phyloP scores from a whole-genome alignment of 2,113 vertebrate species.

The Cyprinodon variegatus region DNA sequence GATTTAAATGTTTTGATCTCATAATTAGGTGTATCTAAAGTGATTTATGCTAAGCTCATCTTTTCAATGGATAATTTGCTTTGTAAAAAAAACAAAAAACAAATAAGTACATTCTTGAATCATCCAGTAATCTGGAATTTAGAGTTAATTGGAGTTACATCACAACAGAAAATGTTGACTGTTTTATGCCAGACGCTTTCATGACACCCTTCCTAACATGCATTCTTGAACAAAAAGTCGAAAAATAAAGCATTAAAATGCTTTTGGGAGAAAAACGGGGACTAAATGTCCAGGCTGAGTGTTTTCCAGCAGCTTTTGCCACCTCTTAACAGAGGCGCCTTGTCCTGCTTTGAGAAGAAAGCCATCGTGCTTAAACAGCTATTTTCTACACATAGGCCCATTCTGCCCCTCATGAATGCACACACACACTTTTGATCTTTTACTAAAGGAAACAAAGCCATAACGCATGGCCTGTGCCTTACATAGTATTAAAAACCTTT shows the following conservation, averaged over 20 bases:
- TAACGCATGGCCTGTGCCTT: neutral
- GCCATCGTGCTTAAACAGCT: slow-evolving; percentile 17
- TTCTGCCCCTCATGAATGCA: slow-evolving; percentile 1
- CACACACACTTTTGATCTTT: slow-evolving; percentile 6
- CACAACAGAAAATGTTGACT: slow-evolving; percentile 45
- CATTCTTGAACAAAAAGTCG: slow-evolving; percentile 29
- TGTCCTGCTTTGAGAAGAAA: slow-evolving; percentile 46
- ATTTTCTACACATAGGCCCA: slow-evolving; percentile 7
- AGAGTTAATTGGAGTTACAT: slow-evolving; percentile 51
- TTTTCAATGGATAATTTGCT: slow-evolving; percentile 14
- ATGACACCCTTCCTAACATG: slow-evolving; percentile 6
- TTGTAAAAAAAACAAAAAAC: slow-evolving; percentile 17
- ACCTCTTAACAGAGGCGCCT: slow-evolving; percentile 58
- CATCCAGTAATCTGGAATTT: slow-evolving; percentile 39
- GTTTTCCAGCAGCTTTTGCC: slow-evolving; percentile 62
- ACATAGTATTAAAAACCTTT: neutral
- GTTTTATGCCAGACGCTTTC: slow-evolving; percentile 24
- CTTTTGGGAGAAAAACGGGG: slow-evolving; percentile 25
- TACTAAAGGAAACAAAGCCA: slow-evolving; percentile 14
- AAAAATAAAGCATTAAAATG: slow-evolving; percentile 16
- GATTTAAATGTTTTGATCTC: neutral
- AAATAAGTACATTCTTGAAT: slow-evolving; percentile 19
- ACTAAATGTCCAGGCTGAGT: slow-evolving; percentile 33
- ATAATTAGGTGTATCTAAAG: slow-evolving; percentile 19
- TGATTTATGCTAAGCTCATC: neutral